Conservation (phyloP, 2,888 invertebrate genomes). For the Amiota communis region DNA sequence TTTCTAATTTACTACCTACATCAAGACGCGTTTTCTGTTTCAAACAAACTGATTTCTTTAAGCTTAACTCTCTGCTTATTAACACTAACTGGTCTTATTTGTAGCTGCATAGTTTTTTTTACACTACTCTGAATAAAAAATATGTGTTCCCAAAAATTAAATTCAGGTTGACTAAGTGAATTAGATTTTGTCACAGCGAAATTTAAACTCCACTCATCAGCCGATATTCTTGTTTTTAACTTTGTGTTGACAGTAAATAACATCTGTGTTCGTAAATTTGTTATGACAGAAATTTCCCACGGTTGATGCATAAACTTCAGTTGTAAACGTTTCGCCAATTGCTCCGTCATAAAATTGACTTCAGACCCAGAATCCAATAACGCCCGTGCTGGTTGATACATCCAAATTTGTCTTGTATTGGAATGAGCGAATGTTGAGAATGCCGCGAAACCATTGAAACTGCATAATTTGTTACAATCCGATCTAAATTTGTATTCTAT, state of each 20-base stretch:
- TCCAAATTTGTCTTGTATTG: too few species aligned
- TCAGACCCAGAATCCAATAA: slow-evolving; percentile 30
- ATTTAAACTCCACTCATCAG: not conserved
- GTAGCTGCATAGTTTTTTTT: too few species aligned
- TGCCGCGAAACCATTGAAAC: not conserved
- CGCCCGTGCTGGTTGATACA: too few species aligned
- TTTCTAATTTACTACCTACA: too few species aligned
- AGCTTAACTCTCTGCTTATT: too few species aligned
- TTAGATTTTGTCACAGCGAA: slow-evolving; percentile 29
- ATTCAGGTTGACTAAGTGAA: slow-evolving; percentile 13
- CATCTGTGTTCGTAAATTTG: not conserved
- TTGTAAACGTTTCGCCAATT: slow-evolving; percentile 26
- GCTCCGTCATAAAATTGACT: slow-evolving; percentile 31
- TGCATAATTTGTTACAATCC: not conserved
- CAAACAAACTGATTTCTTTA: too few species aligned
- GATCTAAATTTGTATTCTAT: not conserved
- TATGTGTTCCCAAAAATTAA: too few species aligned
- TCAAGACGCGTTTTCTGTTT: too few species aligned
- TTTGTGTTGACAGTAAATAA: not conserved
- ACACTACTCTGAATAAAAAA: too few species aligned
- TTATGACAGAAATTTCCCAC: slow-evolving; percentile 3
- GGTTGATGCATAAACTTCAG: not conserved
- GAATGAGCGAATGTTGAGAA: too few species aligned
- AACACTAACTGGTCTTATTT: too few species aligned
- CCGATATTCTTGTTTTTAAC: not conserved